A percentile compares a stretch with the other conserved stretches of the same genome.
Evolutionary conservation across 2,113 vertebrate species (phyloP).

Genomic region (Collichthys lucidus): DNA sequence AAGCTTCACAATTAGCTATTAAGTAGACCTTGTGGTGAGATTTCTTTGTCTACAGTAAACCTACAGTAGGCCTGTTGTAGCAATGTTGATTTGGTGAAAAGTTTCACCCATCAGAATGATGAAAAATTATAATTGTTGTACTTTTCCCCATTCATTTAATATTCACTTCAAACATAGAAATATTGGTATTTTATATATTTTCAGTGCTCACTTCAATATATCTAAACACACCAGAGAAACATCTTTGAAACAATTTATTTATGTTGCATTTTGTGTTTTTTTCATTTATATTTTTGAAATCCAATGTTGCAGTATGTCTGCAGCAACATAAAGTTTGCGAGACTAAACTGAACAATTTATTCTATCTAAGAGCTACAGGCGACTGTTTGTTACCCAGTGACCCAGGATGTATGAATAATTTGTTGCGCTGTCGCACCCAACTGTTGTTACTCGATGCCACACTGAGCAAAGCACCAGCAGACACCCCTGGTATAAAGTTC

Average conservation of each 20-base stretch:
- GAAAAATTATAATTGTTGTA: no score
- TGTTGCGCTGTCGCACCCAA: constrained; percentile 32
- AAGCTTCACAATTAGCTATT: not conserved
- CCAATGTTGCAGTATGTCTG: not conserved
- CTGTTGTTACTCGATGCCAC: constrained; percentile 57
- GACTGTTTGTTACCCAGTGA: constrained; percentile 10
- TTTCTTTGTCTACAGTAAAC: not conserved
- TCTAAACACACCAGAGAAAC: no score
- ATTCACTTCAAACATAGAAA: not conserved
- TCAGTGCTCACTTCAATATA: no score
- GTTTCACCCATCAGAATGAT: not conserved
- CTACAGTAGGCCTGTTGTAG: not conserved
- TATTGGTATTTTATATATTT: not conserved
- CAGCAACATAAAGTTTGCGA: not conserved
- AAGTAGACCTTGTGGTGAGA: not conserved
- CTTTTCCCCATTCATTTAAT: not conserved
- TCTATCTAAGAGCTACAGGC: not conserved
- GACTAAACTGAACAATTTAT: constrained; percentile 1
- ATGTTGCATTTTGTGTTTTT: no score
- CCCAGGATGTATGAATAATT: constrained; percentile 65
- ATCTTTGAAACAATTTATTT: no score
- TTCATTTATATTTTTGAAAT: not conserved
- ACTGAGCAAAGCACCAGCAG: constrained; percentile 24
- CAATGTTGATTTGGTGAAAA: not conserved
- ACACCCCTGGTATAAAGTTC: constrained; percentile 16